A percentile compares a stretch with the other conserved stretches of the same genome.
Conservation (phyloP, 2,888 invertebrate genomes). For the Lypha dubia region DNA sequence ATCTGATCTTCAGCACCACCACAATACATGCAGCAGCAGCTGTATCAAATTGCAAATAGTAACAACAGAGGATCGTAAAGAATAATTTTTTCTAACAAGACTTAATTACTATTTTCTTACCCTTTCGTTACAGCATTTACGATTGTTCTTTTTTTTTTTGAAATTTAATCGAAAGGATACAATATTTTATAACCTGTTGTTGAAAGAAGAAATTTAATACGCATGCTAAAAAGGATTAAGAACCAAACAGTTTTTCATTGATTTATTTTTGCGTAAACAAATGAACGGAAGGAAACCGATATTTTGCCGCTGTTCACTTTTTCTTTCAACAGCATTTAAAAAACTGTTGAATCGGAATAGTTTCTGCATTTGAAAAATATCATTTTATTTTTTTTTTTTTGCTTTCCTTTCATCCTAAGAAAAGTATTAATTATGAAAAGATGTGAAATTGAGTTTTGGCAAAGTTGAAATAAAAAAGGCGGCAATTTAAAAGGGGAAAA, state of each 20-base stretch:
- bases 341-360: conserved; percentile 12
- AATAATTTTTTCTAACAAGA: conserved; percentile 1
- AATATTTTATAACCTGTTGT: conserved; percentile 59
- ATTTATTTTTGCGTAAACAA: conserved; percentile 41
- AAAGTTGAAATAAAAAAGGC: not conserved
- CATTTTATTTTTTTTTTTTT: not conserved
- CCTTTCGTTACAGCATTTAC: conserved; percentile 26
- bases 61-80: conserved; percentile 8
- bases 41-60: conserved; percentile 64
- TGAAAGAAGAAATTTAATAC: conserved; percentile 45
- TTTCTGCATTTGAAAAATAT: not conserved
- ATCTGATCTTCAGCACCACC: not conserved
- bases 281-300: conserved; percentile 60
- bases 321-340: conserved; percentile 44
- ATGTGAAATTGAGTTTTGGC: conserved; percentile 2
- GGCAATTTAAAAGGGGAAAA: not conserved
- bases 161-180: conserved; percentile 49
- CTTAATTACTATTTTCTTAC: conserved; percentile 11
- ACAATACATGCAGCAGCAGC: too few relatives aligned
- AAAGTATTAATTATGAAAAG: conserved; percentile 19
- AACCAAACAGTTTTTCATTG: not conserved
- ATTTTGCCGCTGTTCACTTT: conserved; percentile 59
- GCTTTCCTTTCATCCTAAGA: not conserved
- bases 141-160: not conserved
- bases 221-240: conserved; percentile 1